A percentile compares a stretch with the other conserved stretches of the same genome.
Evolutionary conservation across 2,888 invertebrate genomes (phyloP).

Genomic region (Parnassius glacialis): DNA sequence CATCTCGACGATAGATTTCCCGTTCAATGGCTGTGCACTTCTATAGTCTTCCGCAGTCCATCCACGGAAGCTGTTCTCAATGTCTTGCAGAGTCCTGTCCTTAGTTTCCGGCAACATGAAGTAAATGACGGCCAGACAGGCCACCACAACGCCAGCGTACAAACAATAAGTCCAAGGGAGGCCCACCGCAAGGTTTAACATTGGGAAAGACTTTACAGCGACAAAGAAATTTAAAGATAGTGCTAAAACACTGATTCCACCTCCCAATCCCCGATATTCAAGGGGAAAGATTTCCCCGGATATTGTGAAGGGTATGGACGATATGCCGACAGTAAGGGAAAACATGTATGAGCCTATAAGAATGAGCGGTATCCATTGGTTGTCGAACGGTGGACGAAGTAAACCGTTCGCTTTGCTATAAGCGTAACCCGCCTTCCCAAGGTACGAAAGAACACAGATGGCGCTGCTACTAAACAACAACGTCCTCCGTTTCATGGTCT

Average conservation of each 20-base stretch:
- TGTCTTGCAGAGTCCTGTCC: constrained; percentile 83
- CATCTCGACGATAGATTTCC: constrained; percentile 41
- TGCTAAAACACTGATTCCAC: constrained; percentile 83
- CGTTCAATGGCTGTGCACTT: constrained; percentile 53
- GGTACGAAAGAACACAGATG: constrained; percentile 80
- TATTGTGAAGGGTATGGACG: constrained; percentile 86
- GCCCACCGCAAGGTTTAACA: constrained; percentile 74
- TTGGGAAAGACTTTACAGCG: constrained; percentile 84
- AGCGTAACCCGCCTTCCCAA: constrained; percentile 74
- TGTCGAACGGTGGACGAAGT: constrained; percentile 46
- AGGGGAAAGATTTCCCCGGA: constrained; percentile 86
- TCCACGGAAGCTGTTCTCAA: constrained; percentile 80
- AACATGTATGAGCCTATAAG: constrained; percentile 79
- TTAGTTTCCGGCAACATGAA: constrained; percentile 85
- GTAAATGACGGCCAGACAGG: constrained; percentile 76
- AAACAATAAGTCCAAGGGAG: constrained; percentile 81
- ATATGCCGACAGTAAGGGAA: constrained; percentile 81
- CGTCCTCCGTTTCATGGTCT: constrained; percentile 80
- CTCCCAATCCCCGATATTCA: constrained; percentile 82
- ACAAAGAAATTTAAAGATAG: constrained; percentile 84
- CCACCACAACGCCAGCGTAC: constrained; percentile 79
- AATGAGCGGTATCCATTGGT: constrained; percentile 71
- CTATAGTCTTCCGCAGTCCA: constrained; percentile 44
- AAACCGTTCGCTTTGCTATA: constrained; percentile 54
- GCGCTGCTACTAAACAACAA: constrained; percentile 81